Conservation (phyloP, 2,888 invertebrate genomes). For the Drosophila anomelani region DNA sequence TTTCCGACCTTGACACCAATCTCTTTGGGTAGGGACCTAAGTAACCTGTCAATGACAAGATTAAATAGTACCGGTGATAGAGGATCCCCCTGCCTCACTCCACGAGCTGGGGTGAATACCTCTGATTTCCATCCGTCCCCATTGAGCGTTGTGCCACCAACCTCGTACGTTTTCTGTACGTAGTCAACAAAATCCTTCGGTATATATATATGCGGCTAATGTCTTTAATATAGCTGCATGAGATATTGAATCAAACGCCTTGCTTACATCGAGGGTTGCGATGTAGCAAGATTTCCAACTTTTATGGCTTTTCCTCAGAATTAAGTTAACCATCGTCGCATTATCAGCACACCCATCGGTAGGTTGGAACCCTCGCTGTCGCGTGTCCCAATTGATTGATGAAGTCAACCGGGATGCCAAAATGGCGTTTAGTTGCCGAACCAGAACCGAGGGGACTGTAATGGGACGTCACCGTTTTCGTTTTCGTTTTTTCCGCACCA, state of each 20-base stretch:
- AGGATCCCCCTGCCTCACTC: background rate
- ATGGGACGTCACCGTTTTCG: too few relatives aligned
- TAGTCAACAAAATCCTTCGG: background rate
- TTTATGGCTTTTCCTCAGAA: slow-evolving; percentile 4
- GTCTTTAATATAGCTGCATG: too few relatives aligned
- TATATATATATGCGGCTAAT: too few relatives aligned
- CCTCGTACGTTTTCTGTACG: slow-evolving; percentile 9
- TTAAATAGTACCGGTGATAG: slow-evolving; percentile 6
- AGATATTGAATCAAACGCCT: too few relatives aligned
- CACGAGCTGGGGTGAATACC: background rate
- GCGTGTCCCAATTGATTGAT: too few relatives aligned
- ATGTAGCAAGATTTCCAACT: background rate
- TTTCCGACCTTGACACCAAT: too few relatives aligned
- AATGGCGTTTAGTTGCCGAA: too few relatives aligned
- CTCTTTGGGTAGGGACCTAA: background rate
- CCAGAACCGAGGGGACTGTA: too few relatives aligned
- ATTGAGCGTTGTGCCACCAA: slow-evolving; percentile 24
- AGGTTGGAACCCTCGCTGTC: slow-evolving; percentile 4
- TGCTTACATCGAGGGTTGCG: background rate
- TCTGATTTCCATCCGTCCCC: slow-evolving; percentile 4
- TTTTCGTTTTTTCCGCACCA: too few relatives aligned
- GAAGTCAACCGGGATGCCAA: too few relatives aligned
- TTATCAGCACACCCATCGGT: slow-evolving; percentile 19
- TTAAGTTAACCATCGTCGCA: slow-evolving; percentile 20
- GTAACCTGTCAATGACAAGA: background rate